Evolutionary conservation across 2,888 invertebrate genomes (phyloP).

Genomic region (Pyrrhosoma nymphula): DNA sequence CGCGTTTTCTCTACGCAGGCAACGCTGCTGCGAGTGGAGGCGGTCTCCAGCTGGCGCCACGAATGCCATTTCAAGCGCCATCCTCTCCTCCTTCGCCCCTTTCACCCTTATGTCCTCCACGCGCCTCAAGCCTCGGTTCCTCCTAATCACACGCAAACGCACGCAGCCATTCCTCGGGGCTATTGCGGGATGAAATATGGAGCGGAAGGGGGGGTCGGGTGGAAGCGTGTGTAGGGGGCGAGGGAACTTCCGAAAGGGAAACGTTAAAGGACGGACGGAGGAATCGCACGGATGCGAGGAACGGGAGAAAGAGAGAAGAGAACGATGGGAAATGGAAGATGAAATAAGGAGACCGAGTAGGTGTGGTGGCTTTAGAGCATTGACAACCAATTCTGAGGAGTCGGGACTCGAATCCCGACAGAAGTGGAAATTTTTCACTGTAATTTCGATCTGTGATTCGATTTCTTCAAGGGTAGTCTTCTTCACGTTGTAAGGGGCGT

Average conservation of each 20-base stretch:
- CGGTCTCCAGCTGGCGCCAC: background rate
- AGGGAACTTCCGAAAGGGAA: background rate
- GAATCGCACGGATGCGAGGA: background rate
- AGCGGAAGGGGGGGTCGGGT: background rate
- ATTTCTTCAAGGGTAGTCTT: too few species aligned
- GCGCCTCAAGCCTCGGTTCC: background rate
- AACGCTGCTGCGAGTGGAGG: background rate
- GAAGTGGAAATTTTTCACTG: too few species aligned
- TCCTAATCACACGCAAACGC: background rate
- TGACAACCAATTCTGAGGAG: too few species aligned
- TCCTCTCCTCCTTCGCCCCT: background rate
- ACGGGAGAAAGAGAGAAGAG: background rate
- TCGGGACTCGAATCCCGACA: too few species aligned
- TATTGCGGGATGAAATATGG: background rate
- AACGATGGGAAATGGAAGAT: background rate
- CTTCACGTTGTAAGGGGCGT: too few species aligned
- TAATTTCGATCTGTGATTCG: too few species aligned
- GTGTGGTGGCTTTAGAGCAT: too few species aligned
- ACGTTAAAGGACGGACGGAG: background rate
- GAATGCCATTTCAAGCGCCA: background rate
- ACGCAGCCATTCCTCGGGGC: slow-evolving; percentile 1
- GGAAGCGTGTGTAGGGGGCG: background rate
- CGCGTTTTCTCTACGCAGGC: background rate
- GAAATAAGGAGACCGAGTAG: too few species aligned
- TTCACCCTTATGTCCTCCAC: background rate